phyloP scores from a whole-genome alignment of 2,113 vertebrate species.

The Thymallus thymallus region DNA sequence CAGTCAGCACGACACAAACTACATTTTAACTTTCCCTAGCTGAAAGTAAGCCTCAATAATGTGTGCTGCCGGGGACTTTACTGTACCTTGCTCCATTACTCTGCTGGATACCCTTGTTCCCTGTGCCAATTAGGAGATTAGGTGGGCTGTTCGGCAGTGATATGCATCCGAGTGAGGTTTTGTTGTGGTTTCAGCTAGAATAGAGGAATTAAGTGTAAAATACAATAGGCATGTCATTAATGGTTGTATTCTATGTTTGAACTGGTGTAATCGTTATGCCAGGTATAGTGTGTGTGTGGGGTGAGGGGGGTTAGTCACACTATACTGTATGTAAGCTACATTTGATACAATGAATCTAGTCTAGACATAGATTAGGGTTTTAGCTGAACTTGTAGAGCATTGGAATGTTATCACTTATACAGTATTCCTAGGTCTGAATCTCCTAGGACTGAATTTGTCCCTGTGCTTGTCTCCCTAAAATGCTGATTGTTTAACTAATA shows the following conservation, averaged over 20 bases:
- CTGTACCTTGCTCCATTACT: constrained; percentile 17
- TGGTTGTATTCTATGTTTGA: no score
- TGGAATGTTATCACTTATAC: not conserved
- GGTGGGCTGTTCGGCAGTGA: constrained; percentile 26
- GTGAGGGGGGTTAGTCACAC: no score
- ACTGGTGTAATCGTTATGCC: no score
- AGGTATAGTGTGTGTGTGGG: no score
- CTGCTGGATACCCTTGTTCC: constrained; percentile 33
- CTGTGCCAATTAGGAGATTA: constrained; percentile 31
- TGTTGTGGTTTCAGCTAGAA: constrained; percentile 32
- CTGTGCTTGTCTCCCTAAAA: not conserved
- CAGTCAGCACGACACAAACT: constrained; percentile 31
- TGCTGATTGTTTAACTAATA: not conserved
- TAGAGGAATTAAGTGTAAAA: not conserved
- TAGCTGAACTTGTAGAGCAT: no score
- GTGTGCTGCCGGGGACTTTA: not conserved
- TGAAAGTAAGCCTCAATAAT: constrained; percentile 20
- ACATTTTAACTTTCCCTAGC: constrained; percentile 14
- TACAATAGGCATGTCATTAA: no score
- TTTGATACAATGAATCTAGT: no score
- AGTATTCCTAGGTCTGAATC: no score
- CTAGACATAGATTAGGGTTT: no score
- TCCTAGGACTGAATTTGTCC: no score
- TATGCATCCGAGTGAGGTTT: constrained; percentile 2
- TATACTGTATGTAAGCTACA: no score